phyloP scores from a whole-genome alignment of 2,797 vertebrate genomes.

The Cynopterus sphinx region DNA sequence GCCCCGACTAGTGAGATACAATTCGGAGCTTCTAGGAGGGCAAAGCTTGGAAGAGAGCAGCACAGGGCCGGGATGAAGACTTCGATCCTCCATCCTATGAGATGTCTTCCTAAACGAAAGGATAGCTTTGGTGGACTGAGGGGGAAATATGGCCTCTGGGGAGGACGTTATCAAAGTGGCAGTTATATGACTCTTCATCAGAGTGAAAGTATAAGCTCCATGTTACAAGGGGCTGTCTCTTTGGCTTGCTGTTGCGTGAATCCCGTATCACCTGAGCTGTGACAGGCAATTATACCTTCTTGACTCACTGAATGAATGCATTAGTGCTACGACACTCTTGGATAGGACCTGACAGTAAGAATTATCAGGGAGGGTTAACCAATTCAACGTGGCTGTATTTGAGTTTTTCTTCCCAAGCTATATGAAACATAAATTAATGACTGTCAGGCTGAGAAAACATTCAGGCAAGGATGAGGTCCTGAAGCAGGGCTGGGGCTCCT shows the following conservation, averaged over 20 bases:
- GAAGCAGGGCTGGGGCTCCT: neutral
- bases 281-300: neutral
- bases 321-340: neutral
- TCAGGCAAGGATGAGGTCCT: neutral
- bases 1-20: neutral
- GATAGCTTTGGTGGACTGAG: neutral
- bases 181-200: neutral
- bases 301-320: neutral
- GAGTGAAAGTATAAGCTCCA: neutral
- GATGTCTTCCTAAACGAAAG: neutral
- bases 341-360: neutral
- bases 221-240: neutral
- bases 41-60: neutral
- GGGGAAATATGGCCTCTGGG: neutral
- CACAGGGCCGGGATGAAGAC: neutral
- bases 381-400: neutral
- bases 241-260: neutral
- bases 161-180: neutral
- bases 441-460: neutral
- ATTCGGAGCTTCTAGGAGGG: neutral
- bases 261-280: neutral
- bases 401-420: neutral
- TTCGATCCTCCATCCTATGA: neutral
- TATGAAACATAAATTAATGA: neutral
- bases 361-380: neutral